A percentile compares a stretch with the other conserved stretches of the same genome.
These are phyloP conservation scores for Henricia sp. DNA, from an alignment of 53 echinoderm and acorn worm genomes.

Conservation along the genomic window DNA sequence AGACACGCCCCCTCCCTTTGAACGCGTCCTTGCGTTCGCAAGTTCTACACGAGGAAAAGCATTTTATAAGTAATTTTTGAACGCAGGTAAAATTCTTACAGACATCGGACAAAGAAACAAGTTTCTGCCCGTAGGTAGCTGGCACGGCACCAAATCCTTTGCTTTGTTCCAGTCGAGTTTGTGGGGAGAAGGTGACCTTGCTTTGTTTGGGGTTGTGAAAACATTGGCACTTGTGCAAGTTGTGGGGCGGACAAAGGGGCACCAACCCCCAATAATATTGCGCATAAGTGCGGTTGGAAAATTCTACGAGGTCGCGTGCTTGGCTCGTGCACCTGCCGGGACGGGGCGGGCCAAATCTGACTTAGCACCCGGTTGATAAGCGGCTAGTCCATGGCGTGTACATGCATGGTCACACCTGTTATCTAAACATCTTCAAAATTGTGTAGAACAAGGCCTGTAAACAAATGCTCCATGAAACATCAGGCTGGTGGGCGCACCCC, in stretches of 20 bases:
- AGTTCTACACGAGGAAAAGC: too few relatives aligned
- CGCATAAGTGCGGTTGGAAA: constrained; percentile 11
- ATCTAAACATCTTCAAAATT: too few relatives aligned
- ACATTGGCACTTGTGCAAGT: background rate
- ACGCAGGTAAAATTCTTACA: background rate
- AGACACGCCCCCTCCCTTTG: too few relatives aligned
- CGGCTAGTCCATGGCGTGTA: too few relatives aligned
- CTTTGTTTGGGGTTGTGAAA: constrained; percentile 50
- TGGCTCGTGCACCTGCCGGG: constrained; percentile 29
- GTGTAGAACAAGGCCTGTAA: too few relatives aligned
- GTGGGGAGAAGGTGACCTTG: background rate
- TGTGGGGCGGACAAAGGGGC: background rate
- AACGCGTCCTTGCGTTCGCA: too few relatives aligned
- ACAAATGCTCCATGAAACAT: too few relatives aligned
- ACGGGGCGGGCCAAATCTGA: background rate
- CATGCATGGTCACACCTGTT: too few relatives aligned
- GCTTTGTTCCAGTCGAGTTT: background rate
- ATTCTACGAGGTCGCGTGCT: constrained; percentile 48
- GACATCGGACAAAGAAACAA: background rate
- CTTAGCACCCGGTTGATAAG: constrained; percentile 19
- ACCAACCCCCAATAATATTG: background rate
- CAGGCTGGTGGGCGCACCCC: too few relatives aligned
- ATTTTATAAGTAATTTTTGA: too few relatives aligned
- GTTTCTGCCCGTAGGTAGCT: too few relatives aligned
- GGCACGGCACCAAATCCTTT: background rate